phyloP scores from a whole-genome alignment of 2,113 vertebrate genomes.

The Trachemys scripta region DNA sequence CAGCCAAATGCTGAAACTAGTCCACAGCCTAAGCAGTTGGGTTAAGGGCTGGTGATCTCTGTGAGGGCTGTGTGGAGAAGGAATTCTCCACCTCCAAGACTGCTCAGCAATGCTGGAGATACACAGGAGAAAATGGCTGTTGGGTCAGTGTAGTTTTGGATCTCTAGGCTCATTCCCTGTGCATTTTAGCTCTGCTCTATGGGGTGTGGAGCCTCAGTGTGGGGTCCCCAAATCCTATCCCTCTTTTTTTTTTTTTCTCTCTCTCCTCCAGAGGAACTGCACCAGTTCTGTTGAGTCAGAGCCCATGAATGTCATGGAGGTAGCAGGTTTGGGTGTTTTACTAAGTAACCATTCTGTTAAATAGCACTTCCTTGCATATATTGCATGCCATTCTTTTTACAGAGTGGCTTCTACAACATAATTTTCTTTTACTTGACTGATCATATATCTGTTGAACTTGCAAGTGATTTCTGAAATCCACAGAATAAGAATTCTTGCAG shows the following conservation, averaged over 20 bases:
- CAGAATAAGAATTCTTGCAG: background rate
- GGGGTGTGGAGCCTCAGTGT: fast-evolving
- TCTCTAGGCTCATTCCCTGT: background rate
- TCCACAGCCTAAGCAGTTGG: background rate
- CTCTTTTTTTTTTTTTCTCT: background rate
- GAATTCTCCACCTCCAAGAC: background rate
- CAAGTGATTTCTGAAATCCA: constrained; percentile 15
- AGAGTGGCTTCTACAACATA: background rate
- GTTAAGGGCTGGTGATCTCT: background rate
- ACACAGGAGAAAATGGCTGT: background rate
- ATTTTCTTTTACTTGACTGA: background rate
- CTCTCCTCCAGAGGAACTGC: background rate
- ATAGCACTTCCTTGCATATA: background rate
- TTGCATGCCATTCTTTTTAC: background rate
- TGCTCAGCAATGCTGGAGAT: background rate
- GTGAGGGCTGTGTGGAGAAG: fast-evolving
- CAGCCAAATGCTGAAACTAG: background rate
- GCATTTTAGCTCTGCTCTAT: background rate
- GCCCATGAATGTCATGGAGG: background rate
- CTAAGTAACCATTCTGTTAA: background rate
- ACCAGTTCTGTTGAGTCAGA: background rate
- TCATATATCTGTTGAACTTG: background rate
- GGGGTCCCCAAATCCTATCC: background rate
- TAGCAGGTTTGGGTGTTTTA: background rate
- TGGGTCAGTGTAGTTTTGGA: background rate